Evolutionary conservation across 2,888 invertebrate genomes (phyloP).

Genomic region (Patella pellucida): DNA sequence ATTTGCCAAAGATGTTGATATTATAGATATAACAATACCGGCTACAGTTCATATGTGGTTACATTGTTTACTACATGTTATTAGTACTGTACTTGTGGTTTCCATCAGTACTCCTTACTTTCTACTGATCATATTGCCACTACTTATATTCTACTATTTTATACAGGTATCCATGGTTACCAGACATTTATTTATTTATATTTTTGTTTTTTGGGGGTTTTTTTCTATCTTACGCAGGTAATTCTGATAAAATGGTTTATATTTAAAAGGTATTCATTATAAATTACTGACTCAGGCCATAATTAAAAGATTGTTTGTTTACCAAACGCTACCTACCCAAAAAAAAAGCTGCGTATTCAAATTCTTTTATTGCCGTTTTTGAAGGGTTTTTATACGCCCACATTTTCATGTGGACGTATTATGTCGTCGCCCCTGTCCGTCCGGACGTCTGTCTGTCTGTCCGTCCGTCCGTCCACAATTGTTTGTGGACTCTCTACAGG

Average conservation of each 20-base stretch:
- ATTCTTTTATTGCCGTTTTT: too few species aligned
- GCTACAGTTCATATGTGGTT: slow-evolving; percentile 42
- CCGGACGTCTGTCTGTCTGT: too few species aligned
- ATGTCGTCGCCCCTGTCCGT: too few species aligned
- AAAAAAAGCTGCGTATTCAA: too few species aligned
- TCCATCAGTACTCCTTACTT: slow-evolving; percentile 55
- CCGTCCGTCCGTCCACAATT: too few species aligned
- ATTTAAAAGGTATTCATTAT: not conserved
- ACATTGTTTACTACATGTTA: slow-evolving; percentile 34
- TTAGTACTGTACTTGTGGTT: slow-evolving; percentile 51
- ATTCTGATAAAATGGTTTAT: not conserved
- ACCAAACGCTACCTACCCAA: too few species aligned
- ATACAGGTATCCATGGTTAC: slow-evolving; percentile 51
- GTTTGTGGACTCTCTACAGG: too few species aligned
- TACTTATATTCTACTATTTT: slow-evolving; percentile 50
- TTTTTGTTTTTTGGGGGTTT: not conserved
- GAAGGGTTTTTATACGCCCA: too few species aligned
- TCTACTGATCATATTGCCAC: slow-evolving; percentile 46
- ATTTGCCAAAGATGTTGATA: slow-evolving; percentile 67
- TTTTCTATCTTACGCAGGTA: not conserved
- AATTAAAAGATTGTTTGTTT: too few species aligned
- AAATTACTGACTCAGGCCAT: not conserved
- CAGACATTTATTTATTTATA: slow-evolving; percentile 6
- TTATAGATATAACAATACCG: slow-evolving; percentile 58
- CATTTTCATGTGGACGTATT: too few species aligned